A percentile compares a stretch with the other conserved stretches of the same genome.
phyloP scores from a whole-genome alignment of 2,113 vertebrate genomes.

The Psittacus erithacus region DNA sequence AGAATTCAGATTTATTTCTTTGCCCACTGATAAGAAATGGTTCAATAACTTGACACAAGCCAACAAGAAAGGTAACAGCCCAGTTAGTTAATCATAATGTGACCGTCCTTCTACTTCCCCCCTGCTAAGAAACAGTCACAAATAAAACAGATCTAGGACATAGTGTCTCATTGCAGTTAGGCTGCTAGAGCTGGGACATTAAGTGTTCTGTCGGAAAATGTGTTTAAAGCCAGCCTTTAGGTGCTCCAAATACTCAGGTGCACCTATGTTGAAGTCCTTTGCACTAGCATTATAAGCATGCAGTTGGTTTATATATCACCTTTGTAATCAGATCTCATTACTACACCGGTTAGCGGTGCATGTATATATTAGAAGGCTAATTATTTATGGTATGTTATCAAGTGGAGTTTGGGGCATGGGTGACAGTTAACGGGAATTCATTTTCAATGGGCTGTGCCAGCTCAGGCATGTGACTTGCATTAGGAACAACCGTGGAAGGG shows the following conservation, averaged over 20 bases:
- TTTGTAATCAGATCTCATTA: neutral
- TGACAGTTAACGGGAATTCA: neutral
- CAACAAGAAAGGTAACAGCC: neutral
- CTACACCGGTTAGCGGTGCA: neutral
- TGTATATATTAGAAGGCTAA: neutral
- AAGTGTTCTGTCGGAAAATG: neutral
- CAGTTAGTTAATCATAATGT: neutral
- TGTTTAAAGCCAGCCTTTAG: neutral
- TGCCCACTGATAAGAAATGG: neutral
- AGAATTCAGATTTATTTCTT: neutral
- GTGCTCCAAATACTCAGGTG: neutral
- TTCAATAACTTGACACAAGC: neutral
- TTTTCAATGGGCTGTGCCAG: neutral
- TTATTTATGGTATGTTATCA: neutral
- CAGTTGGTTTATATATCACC: neutral
- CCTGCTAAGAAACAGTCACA: neutral
- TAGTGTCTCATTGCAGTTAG: neutral
- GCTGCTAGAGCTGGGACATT: neutral
- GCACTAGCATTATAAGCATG: neutral
- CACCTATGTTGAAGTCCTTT: neutral
- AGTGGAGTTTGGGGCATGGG: neutral
- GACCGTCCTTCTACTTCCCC: neutral
- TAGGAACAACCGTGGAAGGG: neutral
- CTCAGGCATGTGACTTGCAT: neutral
- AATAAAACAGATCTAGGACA: neutral